Percentiles rank a stretch among this genome's conserved stretches.
Evolutionary conservation across 2,888 invertebrate species (phyloP).

Genomic region (Erannis defoliaria): DNA sequence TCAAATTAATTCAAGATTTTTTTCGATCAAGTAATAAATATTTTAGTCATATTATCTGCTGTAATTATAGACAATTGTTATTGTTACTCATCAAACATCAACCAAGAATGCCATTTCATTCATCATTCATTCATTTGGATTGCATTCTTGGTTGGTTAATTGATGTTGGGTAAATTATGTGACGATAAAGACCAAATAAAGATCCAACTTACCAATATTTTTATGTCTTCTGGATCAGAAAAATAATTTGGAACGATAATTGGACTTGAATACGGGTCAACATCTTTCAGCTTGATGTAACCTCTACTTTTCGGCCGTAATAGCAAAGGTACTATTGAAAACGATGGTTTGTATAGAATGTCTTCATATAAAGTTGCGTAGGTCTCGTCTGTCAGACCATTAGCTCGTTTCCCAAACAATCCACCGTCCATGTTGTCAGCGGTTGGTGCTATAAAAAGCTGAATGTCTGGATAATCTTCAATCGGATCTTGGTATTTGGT

Average conservation of each 20-base stretch:
- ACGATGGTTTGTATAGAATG: constrained; percentile 89
- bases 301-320: constrained; percentile 92
- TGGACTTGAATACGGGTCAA: constrained; percentile 91
- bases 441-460: constrained; percentile 91
- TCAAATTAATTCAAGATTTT: no score
- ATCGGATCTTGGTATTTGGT: constrained; percentile 89
- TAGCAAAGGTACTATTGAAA: constrained; percentile 89
- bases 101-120: no score
- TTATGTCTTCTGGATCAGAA: constrained; percentile 90
- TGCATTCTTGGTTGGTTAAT: no score
- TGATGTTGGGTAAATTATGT: no score
- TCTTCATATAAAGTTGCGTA: constrained; percentile 91
- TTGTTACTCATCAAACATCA: no score
- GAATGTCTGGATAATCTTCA: constrained; percentile 93
- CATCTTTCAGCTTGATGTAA: constrained; percentile 88
- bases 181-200: no score
- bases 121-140: no score
- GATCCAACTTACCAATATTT: constrained; percentile 87
- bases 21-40: not conserved
- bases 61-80: not conserved
- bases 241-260: constrained; percentile 96
- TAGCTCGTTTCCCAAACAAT: constrained; percentile 89
- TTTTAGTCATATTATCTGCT: not conserved
- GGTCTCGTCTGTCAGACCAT: constrained; percentile 89
- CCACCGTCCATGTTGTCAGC: constrained; percentile 93